Evolutionary conservation across 2,888 invertebrate species (phyloP), one percentile per base, ranked within the genome.

Genomic region (Nudaria mundana): DNA sequence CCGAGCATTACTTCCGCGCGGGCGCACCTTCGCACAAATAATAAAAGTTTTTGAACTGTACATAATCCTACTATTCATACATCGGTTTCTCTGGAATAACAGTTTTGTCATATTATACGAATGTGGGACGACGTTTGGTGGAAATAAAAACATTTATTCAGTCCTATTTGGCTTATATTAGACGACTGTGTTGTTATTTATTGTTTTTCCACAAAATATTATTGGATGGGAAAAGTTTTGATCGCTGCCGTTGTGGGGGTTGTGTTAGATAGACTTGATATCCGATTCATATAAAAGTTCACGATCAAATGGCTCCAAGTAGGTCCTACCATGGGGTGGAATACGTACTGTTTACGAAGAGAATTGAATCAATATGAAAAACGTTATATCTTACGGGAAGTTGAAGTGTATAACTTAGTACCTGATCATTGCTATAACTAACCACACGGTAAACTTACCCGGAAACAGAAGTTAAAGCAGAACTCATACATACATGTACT

Each of bases 41-140:
- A 57, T 55, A 57, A 57, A 57, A 57, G 47, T 55, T 55, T 58
- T 46, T 48, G 44, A 55, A 52, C 58, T 57, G 58, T 48, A 45
- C 45, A 34, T 55, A 58, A 55, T 52, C 39, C 46, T 41, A 22
- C 40, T 44, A 43, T 34, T 43, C 37, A 37, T 34, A 36, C 23
- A 41, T 40, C 24, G 29, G 43, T 41, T 44, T 41, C 30, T 37
- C 7, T 22, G 20, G 23, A 46, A 44, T 52, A 42, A 56, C 40
- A 50, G 44, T 52, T 56, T 26, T 45, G 44, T 54, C 56, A 45
- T 53, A 26, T 48, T 39, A 38, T 36, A 37, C 31, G 30, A 30
- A 30, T 37, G 30, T 31, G 31, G 26, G 18, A 15, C 37, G 31
- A 26, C 31, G 22, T 31, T 37, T 26, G 26, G 20, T 26, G n/a